Conservation (phyloP, 1,140 invertebrate species). For the Aplysia californica region DNA sequence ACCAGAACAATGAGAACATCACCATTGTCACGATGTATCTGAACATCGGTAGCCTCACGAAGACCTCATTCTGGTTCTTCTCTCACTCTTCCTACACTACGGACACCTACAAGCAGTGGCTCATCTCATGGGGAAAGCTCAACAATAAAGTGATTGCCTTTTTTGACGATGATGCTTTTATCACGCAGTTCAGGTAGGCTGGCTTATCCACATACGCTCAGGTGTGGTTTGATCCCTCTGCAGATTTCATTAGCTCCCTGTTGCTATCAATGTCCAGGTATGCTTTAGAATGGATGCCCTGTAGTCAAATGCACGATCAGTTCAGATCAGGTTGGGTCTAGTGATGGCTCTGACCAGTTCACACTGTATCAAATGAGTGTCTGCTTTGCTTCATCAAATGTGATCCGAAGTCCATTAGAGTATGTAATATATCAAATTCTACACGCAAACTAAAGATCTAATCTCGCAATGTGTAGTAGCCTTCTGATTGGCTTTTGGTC, state of each 20-base stretch:
- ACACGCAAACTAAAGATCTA: no score
- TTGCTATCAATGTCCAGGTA: background rate
- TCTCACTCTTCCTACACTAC: background rate
- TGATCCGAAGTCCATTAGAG: no score
- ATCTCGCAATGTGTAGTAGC: no score
- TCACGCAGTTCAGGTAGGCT: slow-evolving; percentile 8
- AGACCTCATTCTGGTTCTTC: slow-evolving; percentile 9
- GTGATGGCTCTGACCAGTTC: background rate
- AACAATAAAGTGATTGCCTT: slow-evolving; percentile 12
- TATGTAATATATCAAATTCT: no score
- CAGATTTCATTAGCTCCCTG: background rate
- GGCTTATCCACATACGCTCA: background rate
- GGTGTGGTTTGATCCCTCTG: background rate
- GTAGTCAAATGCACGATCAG: no score
- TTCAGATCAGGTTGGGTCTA: background rate
- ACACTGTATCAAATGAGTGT: background rate
- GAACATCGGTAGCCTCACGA: background rate
- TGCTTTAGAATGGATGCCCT: no score
- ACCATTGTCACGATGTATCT: slow-evolving; percentile 23
- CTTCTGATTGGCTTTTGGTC: no score
- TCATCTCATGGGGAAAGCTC: slow-evolving; percentile 19
- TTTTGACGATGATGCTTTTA: slow-evolving; percentile 25
- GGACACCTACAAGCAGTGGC: background rate
- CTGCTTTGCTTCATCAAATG: no score
- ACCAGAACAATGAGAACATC: background rate